Conservation (phyloP, 2,888 invertebrate species). For the Ferrisia virgata region DNA sequence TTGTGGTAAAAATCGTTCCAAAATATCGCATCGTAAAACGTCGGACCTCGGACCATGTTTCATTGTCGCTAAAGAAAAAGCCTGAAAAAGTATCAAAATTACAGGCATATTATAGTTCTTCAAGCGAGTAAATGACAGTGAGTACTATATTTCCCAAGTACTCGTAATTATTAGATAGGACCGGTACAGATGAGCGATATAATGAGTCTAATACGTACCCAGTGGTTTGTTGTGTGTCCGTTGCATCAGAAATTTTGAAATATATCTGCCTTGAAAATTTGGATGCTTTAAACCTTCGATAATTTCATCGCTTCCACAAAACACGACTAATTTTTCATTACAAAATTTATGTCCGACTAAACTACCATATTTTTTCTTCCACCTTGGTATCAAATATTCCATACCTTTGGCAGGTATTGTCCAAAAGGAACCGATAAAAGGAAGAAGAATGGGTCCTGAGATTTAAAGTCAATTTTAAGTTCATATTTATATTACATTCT, state of each 20-base stretch:
- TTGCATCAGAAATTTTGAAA: not conserved
- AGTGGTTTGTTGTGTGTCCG: not conserved
- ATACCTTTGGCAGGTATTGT: not conserved
- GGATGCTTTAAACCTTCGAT: not conserved
- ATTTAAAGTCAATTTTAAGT: not conserved
- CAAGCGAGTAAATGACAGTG: too few relatives aligned
- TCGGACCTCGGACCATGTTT: not conserved
- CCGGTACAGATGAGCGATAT: too few relatives aligned
- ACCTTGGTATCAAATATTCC: not conserved
- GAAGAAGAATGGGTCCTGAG: not conserved
- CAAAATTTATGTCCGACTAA: constrained; percentile 10
- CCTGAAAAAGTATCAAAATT: not conserved
- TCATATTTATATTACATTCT: not conserved
- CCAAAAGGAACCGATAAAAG: not conserved
- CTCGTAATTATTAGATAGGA: too few relatives aligned
- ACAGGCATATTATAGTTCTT: too few relatives aligned
- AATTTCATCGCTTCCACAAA: constrained; percentile 9
- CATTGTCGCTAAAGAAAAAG: not conserved
- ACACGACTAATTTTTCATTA: not conserved
- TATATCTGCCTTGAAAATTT: constrained; percentile 5
- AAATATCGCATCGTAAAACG: not conserved
- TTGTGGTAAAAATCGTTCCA: not conserved
- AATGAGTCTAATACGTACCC: too few relatives aligned
- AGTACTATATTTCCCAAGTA: not conserved
- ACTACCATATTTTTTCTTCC: constrained; percentile 36